These are phyloP conservation scores for Gymnogyps californianus DNA, from an alignment of 2,113 vertebrate species.

Conservation along the genomic window DNA sequence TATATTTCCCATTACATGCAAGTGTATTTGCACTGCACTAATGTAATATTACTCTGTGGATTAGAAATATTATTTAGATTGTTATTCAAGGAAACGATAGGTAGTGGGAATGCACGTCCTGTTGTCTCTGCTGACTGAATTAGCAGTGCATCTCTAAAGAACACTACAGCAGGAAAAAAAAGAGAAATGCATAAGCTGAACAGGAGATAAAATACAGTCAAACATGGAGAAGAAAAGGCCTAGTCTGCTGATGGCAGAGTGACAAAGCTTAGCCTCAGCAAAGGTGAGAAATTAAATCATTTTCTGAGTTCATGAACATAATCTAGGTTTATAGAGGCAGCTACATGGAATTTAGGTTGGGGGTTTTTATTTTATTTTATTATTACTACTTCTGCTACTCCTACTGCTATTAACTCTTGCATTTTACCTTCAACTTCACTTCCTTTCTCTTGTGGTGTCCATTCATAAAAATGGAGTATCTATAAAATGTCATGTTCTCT, in stretches of 20 bases:
- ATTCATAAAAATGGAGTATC: neutral
- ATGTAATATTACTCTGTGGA: conserved; percentile 17
- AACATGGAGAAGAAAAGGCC: neutral
- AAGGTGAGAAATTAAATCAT: neutral
- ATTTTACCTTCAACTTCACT: neutral
- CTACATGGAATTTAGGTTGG: neutral
- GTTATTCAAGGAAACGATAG: neutral
- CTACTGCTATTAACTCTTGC: neutral
- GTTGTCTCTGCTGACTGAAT: neutral
- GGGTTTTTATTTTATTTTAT: neutral
- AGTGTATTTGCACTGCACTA: neutral
- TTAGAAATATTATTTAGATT: conserved; percentile 18
- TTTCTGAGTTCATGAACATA: neutral
- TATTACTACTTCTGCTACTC: neutral
- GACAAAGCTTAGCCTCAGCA: neutral
- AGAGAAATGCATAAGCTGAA: neutral
- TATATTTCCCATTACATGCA: conserved; percentile 23
- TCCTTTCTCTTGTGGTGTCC: neutral
- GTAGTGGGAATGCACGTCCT: neutral
- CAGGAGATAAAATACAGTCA: neutral
- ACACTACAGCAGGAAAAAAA: neutral
- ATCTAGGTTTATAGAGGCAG: neutral
- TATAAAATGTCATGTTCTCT: neutral
- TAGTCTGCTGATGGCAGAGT: neutral
- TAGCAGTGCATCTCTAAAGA: neutral